phyloP scores from a whole-genome alignment of 2,113 vertebrate species.

The Cyrtonyx montezumae region DNA sequence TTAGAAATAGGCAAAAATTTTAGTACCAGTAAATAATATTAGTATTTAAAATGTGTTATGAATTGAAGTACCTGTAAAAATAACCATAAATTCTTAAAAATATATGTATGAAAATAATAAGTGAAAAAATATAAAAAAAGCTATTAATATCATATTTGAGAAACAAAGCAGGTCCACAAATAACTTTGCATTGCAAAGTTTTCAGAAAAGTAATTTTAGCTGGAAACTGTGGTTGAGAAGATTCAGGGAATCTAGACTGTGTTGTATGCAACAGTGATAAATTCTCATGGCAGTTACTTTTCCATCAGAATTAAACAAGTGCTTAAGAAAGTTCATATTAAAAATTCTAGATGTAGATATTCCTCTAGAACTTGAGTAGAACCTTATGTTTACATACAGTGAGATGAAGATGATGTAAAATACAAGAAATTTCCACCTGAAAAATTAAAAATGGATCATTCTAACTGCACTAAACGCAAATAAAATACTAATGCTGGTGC shows the following conservation, averaged over 20 bases:
- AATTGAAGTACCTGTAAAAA: not conserved
- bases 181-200: not conserved
- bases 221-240: not conserved
- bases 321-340: not conserved
- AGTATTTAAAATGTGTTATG: not conserved
- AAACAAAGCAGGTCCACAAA: not conserved
- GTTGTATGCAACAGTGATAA: not conserved
- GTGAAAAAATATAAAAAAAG: not conserved
- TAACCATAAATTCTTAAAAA: not conserved
- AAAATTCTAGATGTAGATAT: not conserved
- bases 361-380: not conserved
- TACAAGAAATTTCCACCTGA: not conserved
- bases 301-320: not conserved
- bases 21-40: not conserved
- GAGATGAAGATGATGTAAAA: not conserved
- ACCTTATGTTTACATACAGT: not conserved
- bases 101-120: too few species aligned
- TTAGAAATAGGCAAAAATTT: not conserved
- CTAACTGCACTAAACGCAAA: not conserved
- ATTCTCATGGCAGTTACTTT: not conserved
- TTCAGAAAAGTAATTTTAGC: not conserved
- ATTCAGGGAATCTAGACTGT: not conserved
- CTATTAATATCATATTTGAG: not conserved
- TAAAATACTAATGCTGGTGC: not conserved
- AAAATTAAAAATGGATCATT: slow-evolving; percentile 4